Base-by-base conservation (phyloP, 2,888 invertebrate genomes). In the Zaprionus lineosus region DNA sequence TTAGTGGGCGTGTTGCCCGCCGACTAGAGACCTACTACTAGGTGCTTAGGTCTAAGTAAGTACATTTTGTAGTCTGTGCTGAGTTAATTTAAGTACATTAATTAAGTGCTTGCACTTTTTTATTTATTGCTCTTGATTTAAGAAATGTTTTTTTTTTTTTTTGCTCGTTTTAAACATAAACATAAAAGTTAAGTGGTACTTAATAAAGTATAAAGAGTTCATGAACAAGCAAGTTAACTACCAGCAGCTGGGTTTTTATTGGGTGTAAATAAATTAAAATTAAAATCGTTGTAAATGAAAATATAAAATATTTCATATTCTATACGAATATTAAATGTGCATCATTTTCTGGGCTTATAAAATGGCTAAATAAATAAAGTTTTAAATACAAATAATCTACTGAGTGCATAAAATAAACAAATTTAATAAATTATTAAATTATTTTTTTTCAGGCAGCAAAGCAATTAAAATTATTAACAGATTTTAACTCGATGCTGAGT, bases 31-130 rank as follows among this genome's bases (percentile, higher is more conserved):
- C 60, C 57, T 76, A 79, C 68, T 62, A 62, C 79, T 56, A 74
- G 61, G 81, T 79, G 78, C 78, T 79, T 81, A 78, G 44, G 48
- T 34, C 39, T 81, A 70, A 75, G 46, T 71, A 60, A 65, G 60
- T 77, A 74, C 52, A 63, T 61, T 70, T 75, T 41, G 66, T 74
- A 71, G 68, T 58, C 59, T 65, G 81, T 81, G 78, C 81, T 79
- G 68, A 69, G 61, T 44, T 61, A 40, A 72, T 48, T 47, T 71
- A 68, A 65, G 53, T 44, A 77, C 65, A 63, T 48, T 26, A 70
- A 63, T 62, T 68, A 41, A 61, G 75, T 63, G 69, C 48, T 58
- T 48, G 55, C 57, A 77, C 52, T 62, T 57, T 21, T 39, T 18
- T 40, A n/a, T n/a, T n/a, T n/a, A n/a, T n/a, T n/a, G n/a, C n/a